phyloP scores from a whole-genome alignment of 2,797 vertebrate species.

The Cyclopterus lumpus region DNA sequence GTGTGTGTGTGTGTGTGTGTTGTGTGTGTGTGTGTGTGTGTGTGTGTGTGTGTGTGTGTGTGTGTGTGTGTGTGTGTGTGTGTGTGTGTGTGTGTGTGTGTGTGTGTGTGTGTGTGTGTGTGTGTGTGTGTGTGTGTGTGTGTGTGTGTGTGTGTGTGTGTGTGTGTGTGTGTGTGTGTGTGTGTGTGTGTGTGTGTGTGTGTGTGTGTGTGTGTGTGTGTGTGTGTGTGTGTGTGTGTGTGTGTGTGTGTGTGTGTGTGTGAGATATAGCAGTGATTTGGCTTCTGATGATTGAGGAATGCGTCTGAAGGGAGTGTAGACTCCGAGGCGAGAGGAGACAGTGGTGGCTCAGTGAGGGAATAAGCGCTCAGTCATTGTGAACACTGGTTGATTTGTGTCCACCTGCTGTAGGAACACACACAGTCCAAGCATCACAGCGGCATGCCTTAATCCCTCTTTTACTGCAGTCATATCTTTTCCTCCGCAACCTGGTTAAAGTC shows the following conservation, averaged over 20 bases:
- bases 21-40: no score
- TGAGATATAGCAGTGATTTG: conserved; percentile 51
- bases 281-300: conserved; percentile 64
- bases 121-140: conserved; percentile 4
- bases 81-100: conserved; percentile 1
- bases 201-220: conserved; percentile 17
- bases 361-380: conserved; percentile 77
- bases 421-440: conserved; percentile 50
- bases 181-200: no score
- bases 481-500: conserved; percentile 10
- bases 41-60: no score
- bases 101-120: conserved; percentile 21
- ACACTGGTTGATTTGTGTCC: conserved; percentile 81
- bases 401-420: conserved; percentile 62
- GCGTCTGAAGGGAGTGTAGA: conserved; percentile 50
- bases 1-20: no score
- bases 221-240: conserved; percentile 9
- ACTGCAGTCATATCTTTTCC: conserved; percentile 29
- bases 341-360: conserved; percentile 67
- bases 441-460: conserved; percentile 19
- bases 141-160: not conserved
- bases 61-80: conserved; percentile 18
- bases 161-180: no score
- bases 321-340: conserved; percentile 63
- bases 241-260: not conserved